Base-by-base conservation (phyloP, 2,888 invertebrate species). In the Mellilla xanthometata region DNA sequence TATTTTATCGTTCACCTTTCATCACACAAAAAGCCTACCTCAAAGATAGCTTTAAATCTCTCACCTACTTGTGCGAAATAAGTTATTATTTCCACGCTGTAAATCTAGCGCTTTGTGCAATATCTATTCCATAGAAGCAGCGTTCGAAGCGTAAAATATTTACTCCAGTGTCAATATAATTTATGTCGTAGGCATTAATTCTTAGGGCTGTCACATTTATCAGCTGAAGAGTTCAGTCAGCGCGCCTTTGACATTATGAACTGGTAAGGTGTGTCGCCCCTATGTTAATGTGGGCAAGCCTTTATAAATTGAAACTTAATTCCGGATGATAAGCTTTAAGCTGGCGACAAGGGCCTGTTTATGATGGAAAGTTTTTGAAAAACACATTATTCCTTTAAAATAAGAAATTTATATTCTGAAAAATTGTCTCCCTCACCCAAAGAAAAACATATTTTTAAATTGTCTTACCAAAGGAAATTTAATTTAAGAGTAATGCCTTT, bases 251-350 rank as follows among this genome's bases (percentile, higher is more conserved):
- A 66, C 60, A 65, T 65, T 62, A 63, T 65, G 65, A 62, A 65
- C 61, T 67, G 55, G 54, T 46, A 49, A 44, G 40, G 33, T 50
- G 49, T 58, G 54, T 48, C 60, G 55, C 44, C 50, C 49, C 60
- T 54, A 50, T 62, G 58, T 69, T 61, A 66, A 62, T 65, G 70
- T 72, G 62, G 54, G 54, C 56, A 32, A 54, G 44, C 56, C 65
- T 72, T 70, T 68, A 65, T 52, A 67, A 69, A 72, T 76, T 72
- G 63, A 70, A 71, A 60, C 60, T 71, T 67, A 68, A 73, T 71
- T 70, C 65, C 62, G 56, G 64, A 61, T 60, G 65, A 59, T 62
- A 54, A 65, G 54, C 57, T 68, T 56, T 68, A 67, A 71, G 64
- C 58, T 60, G 27, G 35, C 51, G 30, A 50, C 63, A 58, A 74